phyloP scores from a whole-genome alignment of 2,797 vertebrate genomes.

The Phaenicophaeus curvirostris region DNA sequence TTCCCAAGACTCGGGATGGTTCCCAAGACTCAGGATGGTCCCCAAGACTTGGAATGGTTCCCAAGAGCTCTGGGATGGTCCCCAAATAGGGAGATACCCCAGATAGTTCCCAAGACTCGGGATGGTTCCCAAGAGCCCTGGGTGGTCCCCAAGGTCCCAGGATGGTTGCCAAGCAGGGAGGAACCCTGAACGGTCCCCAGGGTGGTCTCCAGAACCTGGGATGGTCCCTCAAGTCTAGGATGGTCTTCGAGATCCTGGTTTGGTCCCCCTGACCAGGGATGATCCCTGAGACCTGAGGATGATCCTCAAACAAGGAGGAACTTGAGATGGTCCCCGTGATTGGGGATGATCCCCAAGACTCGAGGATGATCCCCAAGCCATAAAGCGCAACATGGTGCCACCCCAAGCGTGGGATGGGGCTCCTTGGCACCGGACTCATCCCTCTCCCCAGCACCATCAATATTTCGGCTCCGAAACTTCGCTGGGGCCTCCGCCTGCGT shows the following conservation, averaged over 20 bases:
- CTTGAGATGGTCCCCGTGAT: no score
- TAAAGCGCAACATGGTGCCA: background rate
- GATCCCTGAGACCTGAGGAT: background rate
- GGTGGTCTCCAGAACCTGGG: no score
- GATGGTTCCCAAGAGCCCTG: background rate
- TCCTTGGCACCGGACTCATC: rapidly evolving
- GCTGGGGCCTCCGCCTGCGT: rapidly evolving
- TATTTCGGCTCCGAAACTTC: background rate
- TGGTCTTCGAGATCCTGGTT: no score
- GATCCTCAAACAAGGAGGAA: no score
- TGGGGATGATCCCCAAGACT: no score
- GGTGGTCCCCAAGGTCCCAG: background rate
- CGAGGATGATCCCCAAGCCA: background rate
- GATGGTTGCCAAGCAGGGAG: background rate
- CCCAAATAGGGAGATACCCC: background rate
- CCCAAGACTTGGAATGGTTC: no score
- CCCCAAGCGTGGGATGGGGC: rapidly evolving
- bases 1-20: no score
- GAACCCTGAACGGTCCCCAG: background rate
- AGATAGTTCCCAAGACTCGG: background rate
- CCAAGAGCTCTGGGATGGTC: no score
- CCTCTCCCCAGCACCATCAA: background rate
- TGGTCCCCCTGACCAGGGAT: background rate
- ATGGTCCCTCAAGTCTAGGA: no score
- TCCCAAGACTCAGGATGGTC: no score